These are phyloP conservation scores for Laothoe populi DNA, from an alignment of 2,888 invertebrate species.

Conservation along the genomic window DNA sequence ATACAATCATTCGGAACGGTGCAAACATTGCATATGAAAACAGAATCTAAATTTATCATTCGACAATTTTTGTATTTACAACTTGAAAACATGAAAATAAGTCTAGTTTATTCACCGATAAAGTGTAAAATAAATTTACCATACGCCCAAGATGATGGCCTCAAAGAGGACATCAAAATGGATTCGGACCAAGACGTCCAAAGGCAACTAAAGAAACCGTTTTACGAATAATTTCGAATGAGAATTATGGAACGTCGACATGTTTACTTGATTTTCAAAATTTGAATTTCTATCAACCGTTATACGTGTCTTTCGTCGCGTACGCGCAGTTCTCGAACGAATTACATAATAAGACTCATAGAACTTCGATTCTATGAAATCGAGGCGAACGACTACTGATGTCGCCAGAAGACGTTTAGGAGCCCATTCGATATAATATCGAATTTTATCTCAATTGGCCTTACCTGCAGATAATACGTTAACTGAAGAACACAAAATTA, in stretches of 20 bases:
- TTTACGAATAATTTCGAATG: constrained; percentile 60
- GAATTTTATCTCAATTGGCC: too few relatives aligned
- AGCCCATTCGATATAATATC: too few relatives aligned
- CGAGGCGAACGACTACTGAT: too few relatives aligned
- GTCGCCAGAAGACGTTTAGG: too few relatives aligned
- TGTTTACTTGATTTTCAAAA: constrained; percentile 55
- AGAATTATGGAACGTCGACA: constrained; percentile 59
- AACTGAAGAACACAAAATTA: too few relatives aligned
- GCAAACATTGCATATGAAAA: constrained; percentile 38
- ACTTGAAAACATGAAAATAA: constrained; percentile 5
- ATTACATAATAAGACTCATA: constrained; percentile 39
- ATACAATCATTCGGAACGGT: constrained; percentile 34
- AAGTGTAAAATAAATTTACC: constrained; percentile 9
- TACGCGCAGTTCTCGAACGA: constrained; percentile 39
- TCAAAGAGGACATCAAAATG: constrained; percentile 45
- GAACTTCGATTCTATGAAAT: too few relatives aligned
- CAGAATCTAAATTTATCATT: constrained; percentile 34
- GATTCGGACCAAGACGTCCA: constrained; percentile 43
- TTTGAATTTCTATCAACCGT: constrained; percentile 50
- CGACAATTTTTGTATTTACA: constrained; percentile 17
- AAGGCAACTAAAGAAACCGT: constrained; percentile 49
- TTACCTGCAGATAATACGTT: too few relatives aligned
- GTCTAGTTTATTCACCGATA: constrained; percentile 17
- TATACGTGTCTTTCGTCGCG: constrained; percentile 30
- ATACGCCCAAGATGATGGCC: constrained; percentile 30